Base-by-base conservation (phyloP, 2,888 invertebrate genomes). In the Drosophila antonietae region DNA sequence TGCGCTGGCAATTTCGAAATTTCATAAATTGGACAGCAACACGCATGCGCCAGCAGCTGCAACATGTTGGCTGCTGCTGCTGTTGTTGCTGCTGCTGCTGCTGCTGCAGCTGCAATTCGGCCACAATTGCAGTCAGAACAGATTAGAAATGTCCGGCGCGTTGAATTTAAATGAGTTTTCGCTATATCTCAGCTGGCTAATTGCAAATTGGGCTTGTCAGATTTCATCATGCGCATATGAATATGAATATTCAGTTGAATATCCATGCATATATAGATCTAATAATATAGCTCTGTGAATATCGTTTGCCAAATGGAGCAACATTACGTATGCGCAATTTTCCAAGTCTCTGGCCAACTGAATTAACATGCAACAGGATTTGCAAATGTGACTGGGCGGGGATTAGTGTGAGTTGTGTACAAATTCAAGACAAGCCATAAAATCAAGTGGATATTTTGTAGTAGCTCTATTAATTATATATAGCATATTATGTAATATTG, bases 41-140 rank as follows among this genome's bases (percentile, higher is more conserved):
- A 90, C 88, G 88, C 88, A 89, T 81, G 88, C 71, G 73, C 68
- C 80, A 79, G 72, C 80, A 72, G 75, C 65, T 67, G 68, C 68
- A 76, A 47, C 59, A 56, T 37, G 51, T 20, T 51, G 51, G 51
- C 14, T 51, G 59, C 68, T 37, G 59, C 68, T 37, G 65, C 76
- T 75, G 62, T 75, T 61, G 58, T 60, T n/a, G n/a, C n/a, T n/a
- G n/a, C n/a, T n/a, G 59, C 62, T 2, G 51, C 61, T 60, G 59
- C 67, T 2, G 52, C 66, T 33, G 33, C 63, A 35, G 51, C 75
- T 43, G 58, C 69, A 39, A 57, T 60, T 61, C 49, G 67, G 67
- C 51, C 53, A 63, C 70, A 85, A 82, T 88, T 80, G 74, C 74
- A 68, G 18, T 56, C 61, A 70, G 83, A 75, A 80, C 70, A 44